Percentiles rank a stretch among this genome's conserved stretches.
These are phyloP conservation scores for Oreohelix idahoensis DNA, from an alignment of 1,140 invertebrate genomes.

Conservation along the genomic window DNA sequence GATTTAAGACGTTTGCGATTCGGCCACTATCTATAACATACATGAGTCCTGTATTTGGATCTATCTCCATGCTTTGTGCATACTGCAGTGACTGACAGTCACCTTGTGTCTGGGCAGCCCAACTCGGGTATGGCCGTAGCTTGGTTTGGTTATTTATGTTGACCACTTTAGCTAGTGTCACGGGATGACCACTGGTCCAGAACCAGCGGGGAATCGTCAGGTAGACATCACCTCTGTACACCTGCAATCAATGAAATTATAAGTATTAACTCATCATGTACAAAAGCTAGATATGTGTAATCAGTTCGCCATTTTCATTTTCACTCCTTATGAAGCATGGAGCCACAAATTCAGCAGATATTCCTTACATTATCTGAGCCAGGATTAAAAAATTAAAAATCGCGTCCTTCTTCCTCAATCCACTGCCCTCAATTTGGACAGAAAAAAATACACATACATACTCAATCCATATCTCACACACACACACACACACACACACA, in stretches of 20 bases:
- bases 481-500: too few species aligned
- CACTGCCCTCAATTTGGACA: too few species aligned
- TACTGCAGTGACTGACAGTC: slow-evolving; percentile 56
- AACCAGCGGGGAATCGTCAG: slow-evolving; percentile 58
- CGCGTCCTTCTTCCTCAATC: too few species aligned
- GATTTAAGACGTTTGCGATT: slow-evolving; percentile 33
- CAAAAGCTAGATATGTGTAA: too few species aligned
- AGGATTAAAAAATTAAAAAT: too few species aligned
- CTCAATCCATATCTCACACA: too few species aligned
- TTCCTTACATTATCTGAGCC: too few species aligned
- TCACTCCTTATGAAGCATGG: too few species aligned
- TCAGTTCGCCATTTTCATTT: too few species aligned
- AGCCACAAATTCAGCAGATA: too few species aligned
- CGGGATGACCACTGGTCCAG: slow-evolving; percentile 50
- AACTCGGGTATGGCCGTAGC: slow-evolving; percentile 51
- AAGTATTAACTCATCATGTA: not conserved
- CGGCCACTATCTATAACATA: slow-evolving; percentile 58
- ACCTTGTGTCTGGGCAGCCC: slow-evolving; percentile 49
- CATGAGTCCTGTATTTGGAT: slow-evolving; percentile 58
- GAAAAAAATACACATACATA: too few species aligned
- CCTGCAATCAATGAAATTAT: slow-evolving; percentile 37
- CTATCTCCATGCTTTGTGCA: slow-evolving; percentile 59
- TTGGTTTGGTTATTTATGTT: not conserved
- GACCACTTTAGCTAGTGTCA: slow-evolving; percentile 44
- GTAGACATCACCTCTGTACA: slow-evolving; percentile 46